Conservation (phyloP, 2,797 vertebrate genomes). For the Simalia tracyae region DNA sequence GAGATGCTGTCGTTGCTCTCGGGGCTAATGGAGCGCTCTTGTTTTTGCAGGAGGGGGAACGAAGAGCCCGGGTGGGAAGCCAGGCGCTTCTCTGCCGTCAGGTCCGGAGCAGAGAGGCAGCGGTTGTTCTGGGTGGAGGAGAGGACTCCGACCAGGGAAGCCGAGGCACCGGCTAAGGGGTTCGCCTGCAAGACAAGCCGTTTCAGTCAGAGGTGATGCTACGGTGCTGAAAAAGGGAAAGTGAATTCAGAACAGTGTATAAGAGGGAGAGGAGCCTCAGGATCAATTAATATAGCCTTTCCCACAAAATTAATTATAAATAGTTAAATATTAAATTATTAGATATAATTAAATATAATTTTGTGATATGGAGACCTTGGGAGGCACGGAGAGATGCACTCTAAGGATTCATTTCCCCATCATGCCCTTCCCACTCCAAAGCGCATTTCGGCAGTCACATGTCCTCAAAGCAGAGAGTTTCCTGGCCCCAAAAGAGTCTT, state of each 20-base stretch:
- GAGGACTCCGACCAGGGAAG: constrained; percentile 82
- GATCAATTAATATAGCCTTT: neutral
- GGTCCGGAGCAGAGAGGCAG: constrained; percentile 85
- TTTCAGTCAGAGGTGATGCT: neutral
- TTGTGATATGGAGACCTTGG: neutral
- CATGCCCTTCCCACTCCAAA: neutral
- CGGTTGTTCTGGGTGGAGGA: constrained; percentile 89
- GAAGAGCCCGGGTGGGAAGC: constrained; percentile 68
- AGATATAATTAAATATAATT: neutral
- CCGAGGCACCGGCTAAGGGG: neutral
- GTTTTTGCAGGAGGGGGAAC: constrained; percentile 68
- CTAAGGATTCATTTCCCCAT: neutral
- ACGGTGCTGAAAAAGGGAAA: fast-evolving
- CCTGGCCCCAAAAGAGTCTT: neutral
- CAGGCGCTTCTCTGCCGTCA: constrained; percentile 77
- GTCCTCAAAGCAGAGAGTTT: too few relatives aligned
- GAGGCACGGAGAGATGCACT: neutral
- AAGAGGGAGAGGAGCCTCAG: too few relatives aligned
- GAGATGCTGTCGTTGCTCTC: constrained; percentile 99
- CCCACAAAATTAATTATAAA: neutral
- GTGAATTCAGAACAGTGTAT: fast-evolving
- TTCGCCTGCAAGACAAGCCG: constrained; percentile 65
- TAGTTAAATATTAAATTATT: too few relatives aligned
- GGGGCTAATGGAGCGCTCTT: constrained; percentile 88
- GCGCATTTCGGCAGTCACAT: neutral